Percentiles rank a stretch among this genome's conserved stretches.
phyloP scores from a whole-genome alignment of 1,140 invertebrate genomes.

The Conus betulinus region DNA sequence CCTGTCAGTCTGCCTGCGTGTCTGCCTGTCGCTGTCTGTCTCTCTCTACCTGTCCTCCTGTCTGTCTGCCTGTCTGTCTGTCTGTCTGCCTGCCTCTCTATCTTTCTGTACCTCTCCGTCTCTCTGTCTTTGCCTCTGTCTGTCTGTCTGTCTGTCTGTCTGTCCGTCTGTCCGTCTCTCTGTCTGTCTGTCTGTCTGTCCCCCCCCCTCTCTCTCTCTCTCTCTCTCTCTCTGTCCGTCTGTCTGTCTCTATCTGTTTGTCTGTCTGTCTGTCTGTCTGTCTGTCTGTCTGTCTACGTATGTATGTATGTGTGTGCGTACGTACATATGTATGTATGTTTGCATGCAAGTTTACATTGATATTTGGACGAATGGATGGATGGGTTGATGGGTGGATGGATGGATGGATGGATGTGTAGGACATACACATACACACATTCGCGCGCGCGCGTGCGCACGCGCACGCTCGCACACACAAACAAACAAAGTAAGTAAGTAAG shows the following conservation, averaged over 20 bases:
- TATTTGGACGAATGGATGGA: too few relatives aligned
- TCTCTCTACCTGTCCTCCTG: not conserved
- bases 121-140: not conserved
- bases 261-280: not conserved
- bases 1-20: too few relatives aligned
- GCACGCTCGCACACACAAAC: too few relatives aligned
- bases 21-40: not conserved
- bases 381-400: too few relatives aligned
- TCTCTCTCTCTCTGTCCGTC: not conserved
- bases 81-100: not conserved
- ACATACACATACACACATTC: too few relatives aligned
- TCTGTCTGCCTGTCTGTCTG: not conserved
- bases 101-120: not conserved
- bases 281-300: not conserved
- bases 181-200: conserved; percentile 7
- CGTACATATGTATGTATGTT: too few relatives aligned
- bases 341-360: too few relatives aligned
- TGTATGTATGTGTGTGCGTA: too few relatives aligned
- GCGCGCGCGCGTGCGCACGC: too few relatives aligned
- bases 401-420: too few relatives aligned
- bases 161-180: not conserved
- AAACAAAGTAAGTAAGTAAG: too few relatives aligned
- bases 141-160: conserved; percentile 11
- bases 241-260: not conserved
- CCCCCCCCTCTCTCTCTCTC: too few relatives aligned